Evolutionary conservation across 2,888 invertebrate genomes (phyloP).

Genomic region (Ommatoiulus sabulosus): DNA sequence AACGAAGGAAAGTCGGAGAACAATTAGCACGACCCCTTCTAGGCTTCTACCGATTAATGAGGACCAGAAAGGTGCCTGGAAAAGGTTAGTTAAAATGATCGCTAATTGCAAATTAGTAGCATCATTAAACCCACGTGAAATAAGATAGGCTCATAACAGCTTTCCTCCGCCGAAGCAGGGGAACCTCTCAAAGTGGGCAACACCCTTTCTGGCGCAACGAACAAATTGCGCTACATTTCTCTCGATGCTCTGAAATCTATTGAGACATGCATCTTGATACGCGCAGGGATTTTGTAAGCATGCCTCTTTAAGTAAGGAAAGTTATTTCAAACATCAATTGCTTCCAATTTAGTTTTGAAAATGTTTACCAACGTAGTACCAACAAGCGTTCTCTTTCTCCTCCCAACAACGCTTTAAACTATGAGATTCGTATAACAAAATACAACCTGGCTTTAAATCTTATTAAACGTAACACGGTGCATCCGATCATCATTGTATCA

Average conservation of each 20-base stretch:
- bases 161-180: not conserved
- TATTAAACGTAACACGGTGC: no score
- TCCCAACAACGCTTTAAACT: no score
- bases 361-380: no score
- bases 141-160: slow-evolving; percentile 6
- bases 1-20: not conserved
- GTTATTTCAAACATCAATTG: no score
- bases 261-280: not conserved
- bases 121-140: slow-evolving; percentile 28
- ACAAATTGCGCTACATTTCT: not conserved
- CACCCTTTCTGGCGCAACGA: not conserved
- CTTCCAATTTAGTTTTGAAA: no score
- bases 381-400: no score
- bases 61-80: not conserved
- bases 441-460: no score
- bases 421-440: no score
- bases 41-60: not conserved
- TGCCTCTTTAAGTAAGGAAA: no score
- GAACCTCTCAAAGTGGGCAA: not conserved
- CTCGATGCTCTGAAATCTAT: not conserved
- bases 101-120: slow-evolving; percentile 28
- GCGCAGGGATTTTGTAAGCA: no score
- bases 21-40: not conserved
- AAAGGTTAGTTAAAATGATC: slow-evolving; percentile 25
- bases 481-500: no score